Evolutionary conservation across 2,797 vertebrate species (phyloP).

Genomic region (Melanotaenia nigrans): DNA sequence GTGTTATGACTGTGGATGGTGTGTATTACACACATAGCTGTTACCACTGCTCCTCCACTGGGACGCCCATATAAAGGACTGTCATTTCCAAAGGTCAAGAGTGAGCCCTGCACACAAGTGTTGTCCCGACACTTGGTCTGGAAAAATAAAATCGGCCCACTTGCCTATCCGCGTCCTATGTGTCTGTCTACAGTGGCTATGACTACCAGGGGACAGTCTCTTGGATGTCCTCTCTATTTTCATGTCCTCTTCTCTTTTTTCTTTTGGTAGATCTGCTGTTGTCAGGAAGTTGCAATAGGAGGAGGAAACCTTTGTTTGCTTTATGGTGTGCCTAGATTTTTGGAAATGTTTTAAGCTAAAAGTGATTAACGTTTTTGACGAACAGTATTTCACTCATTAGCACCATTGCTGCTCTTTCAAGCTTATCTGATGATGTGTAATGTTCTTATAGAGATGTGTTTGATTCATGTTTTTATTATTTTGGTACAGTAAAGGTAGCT

Average conservation of each 20-base stretch:
- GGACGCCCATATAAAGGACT: constrained; percentile 84
- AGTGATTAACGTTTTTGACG: constrained; percentile 47
- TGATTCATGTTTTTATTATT: neutral
- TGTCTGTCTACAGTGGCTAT: constrained; percentile 58
- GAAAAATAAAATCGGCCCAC: constrained; percentile 66
- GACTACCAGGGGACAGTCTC: constrained; percentile 55
- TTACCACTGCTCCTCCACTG: constrained; percentile 75
- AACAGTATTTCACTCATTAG: constrained; percentile 53
- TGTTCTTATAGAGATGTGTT: constrained; percentile 35
- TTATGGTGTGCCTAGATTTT: constrained; percentile 26
- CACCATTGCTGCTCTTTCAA: constrained; percentile 22
- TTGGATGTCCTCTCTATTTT: constrained; percentile 58
- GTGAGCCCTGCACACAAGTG: constrained; percentile 86
- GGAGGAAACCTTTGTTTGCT: constrained; percentile 50
- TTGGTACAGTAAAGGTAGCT: constrained; percentile 23
- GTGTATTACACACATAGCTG: constrained; percentile 85
- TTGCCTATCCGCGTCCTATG: constrained; percentile 63
- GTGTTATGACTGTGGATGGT: constrained; percentile 85
- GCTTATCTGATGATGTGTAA: constrained; percentile 45
- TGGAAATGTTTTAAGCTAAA: constrained; percentile 39
- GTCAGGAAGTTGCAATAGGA: constrained; percentile 47
- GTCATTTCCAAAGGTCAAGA: constrained; percentile 86
- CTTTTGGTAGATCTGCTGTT: constrained; percentile 35
- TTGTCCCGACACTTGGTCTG: constrained; percentile 82
- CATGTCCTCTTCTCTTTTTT: constrained; percentile 37